Conservation (phyloP, 2,113 vertebrate genomes). For the Hyperopisus bebe region DNA sequence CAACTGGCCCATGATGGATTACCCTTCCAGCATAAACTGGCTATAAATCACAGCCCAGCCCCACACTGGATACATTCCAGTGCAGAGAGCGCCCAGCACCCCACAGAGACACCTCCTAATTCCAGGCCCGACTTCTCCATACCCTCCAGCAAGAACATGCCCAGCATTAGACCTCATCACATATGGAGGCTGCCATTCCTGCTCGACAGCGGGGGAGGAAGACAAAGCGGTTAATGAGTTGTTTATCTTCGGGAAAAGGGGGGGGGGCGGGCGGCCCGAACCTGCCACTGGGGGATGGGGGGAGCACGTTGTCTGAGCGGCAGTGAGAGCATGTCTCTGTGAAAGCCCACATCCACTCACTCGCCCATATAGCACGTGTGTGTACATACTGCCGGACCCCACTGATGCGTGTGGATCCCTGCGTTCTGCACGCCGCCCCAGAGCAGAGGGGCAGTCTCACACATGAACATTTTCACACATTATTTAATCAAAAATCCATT, state of each 20-base stretch:
- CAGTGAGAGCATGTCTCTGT: neutral
- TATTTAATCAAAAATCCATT: neutral
- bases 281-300: neutral
- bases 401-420: too few relatives aligned
- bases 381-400: neutral
- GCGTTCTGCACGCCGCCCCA: neutral
- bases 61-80: neutral
- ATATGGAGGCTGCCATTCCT: neutral
- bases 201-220: neutral
- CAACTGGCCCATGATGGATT: neutral
- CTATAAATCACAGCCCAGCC: neutral
- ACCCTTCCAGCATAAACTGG: neutral
- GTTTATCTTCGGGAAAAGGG: neutral
- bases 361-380: neutral
- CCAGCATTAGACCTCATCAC: neutral
- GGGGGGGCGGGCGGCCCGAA: neutral
- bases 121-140: too few relatives aligned
- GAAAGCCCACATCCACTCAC: too few relatives aligned
- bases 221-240: neutral
- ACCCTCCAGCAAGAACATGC: slow-evolving; percentile 2
- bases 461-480: neutral
- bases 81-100: neutral
- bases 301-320: neutral
- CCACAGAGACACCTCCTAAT: neutral
- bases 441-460: neutral